Conservation (phyloP, 2,888 invertebrate genomes). For the Saturnia pavonia region DNA sequence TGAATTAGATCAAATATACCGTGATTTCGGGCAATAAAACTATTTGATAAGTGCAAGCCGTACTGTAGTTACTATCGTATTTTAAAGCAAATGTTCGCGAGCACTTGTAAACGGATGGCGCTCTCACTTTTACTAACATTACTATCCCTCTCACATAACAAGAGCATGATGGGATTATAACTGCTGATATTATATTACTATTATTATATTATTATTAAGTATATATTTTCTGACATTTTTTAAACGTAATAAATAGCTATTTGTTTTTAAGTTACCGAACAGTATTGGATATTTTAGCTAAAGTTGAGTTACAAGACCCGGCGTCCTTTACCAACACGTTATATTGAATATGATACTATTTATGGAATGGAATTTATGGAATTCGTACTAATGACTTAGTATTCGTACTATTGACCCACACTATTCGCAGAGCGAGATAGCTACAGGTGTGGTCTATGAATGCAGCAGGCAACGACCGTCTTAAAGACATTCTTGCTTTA, state of each 20-base stretch:
- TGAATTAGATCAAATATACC: slow-evolving; percentile 14
- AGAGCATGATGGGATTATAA: slow-evolving; percentile 56
- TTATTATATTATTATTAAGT: slow-evolving; percentile 21
- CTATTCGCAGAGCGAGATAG: too few relatives aligned
- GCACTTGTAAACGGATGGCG: slow-evolving; percentile 33
- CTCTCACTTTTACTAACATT: slow-evolving; percentile 62
- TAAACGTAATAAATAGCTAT: background rate
- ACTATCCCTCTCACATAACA: slow-evolving; percentile 40
- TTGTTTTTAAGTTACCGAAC: background rate
- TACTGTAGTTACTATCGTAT: slow-evolving; percentile 28
- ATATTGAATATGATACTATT: too few relatives aligned
- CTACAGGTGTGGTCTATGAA: too few relatives aligned
- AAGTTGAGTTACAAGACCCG: too few relatives aligned
- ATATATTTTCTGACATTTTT: background rate
- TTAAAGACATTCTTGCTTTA: too few relatives aligned
- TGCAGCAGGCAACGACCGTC: too few relatives aligned
- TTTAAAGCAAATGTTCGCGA: slow-evolving; percentile 25
- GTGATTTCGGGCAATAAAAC: slow-evolving; percentile 24
- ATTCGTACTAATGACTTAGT: too few relatives aligned
- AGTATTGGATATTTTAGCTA: too few relatives aligned
- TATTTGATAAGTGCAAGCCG: slow-evolving; percentile 27
- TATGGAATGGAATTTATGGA: too few relatives aligned
- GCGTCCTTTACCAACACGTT: too few relatives aligned
- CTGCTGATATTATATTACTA: slow-evolving; percentile 41
- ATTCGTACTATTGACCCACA: too few relatives aligned